phyloP scores from a whole-genome alignment of 2,888 invertebrate species.

The Leptopilina syphax region DNA sequence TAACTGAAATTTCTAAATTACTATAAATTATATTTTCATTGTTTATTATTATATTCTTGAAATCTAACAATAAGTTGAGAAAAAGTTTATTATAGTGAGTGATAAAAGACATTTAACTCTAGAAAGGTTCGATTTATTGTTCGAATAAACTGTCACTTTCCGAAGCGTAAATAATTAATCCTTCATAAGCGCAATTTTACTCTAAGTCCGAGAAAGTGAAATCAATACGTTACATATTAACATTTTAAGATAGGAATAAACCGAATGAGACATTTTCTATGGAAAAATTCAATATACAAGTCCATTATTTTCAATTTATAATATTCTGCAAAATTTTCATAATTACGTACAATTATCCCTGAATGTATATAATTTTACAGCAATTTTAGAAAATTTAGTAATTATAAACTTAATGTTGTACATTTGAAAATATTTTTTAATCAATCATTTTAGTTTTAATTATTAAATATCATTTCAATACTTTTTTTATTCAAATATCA shows the following conservation, averaged over 20 bases:
- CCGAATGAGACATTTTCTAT: neutral
- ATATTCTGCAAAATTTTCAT: too few relatives aligned
- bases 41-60: too few relatives aligned
- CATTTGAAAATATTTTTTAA: too few relatives aligned
- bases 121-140: neutral
- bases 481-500: neutral
- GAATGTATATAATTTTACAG: too few relatives aligned
- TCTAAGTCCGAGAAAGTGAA: conserved; percentile 8
- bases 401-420: too few relatives aligned
- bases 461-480: neutral
- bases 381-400: too few relatives aligned
- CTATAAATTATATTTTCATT: too few relatives aligned
- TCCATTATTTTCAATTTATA: neutral
- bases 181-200: neutral
- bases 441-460: neutral
- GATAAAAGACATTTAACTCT: conserved; percentile 4
- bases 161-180: conserved; percentile 17
- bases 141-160: conserved; percentile 5
- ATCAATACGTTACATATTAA: conserved; percentile 17
- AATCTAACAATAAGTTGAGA: neutral
- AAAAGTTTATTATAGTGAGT: neutral
- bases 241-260: neutral
- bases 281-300: neutral
- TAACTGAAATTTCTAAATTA: too few relatives aligned
- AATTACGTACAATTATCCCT: too few relatives aligned